Evolutionary conservation across 2,888 invertebrate species (phyloP), one percentile per base, ranked within the genome.

Genomic region (Acanthosoma haemorrhoidale): DNA sequence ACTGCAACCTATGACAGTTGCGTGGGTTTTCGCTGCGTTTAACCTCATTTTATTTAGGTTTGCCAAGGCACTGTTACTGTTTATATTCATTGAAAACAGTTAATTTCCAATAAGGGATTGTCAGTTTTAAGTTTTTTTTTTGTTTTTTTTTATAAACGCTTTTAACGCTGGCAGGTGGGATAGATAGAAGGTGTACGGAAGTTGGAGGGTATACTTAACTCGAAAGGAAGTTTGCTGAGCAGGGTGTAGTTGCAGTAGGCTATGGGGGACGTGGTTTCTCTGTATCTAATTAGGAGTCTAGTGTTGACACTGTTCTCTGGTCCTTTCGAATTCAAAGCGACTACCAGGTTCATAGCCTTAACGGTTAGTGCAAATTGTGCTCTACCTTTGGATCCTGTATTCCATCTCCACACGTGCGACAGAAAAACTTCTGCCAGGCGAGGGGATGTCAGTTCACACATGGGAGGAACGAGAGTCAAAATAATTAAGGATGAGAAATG

Each of bases 291-390:
- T 51, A 51, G 51, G 13, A 1, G 51, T 5, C 2, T 25, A 25
- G 51, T 51, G 51, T 51, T 51, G 21, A 25, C 25, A 25, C 13
- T n/a, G n/a, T 29, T 38, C 51, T n/a, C n/a, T 1, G 21, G 29
- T n/a, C 51, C n/a, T 21, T 21, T 25, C 51, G 25, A 51, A 51
- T 51, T 51, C 51, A 51, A 51, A 51, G 51, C 51, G 51, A n/a
- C 6, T n/a, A 5, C 2, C 16, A n/a, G n/a, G n/a, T n/a, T n/a
- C 25, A 2, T 4, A 13, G 51, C 18, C 51, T 51, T 51, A 13
- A n/a, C 29, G 51, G 21, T 51, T 51, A 25, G 51, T 25, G n/a
- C 51, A 51, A 51, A 51, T 51, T 51, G 51, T 25, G 11, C n/a
- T n/a, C 4, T 25, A n/a, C n/a, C 51, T 25, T 25, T 25, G 25